phyloP scores from a whole-genome alignment of 2,797 vertebrate genomes.

The Pangasius sanitwongsei region DNA sequence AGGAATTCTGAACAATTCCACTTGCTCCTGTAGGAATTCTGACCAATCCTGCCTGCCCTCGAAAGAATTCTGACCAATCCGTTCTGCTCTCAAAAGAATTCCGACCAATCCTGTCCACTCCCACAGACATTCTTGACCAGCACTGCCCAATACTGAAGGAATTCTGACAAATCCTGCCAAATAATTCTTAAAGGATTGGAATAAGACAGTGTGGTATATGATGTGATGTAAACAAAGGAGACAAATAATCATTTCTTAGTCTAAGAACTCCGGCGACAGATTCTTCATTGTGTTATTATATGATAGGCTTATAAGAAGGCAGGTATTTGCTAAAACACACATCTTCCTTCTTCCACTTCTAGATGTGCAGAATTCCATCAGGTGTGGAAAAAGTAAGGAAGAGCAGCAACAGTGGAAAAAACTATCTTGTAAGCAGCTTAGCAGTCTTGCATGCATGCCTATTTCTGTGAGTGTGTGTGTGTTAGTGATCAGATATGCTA shows the following conservation, averaged over 20 bases:
- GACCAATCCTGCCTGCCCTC: not conserved
- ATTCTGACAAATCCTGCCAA: not conserved
- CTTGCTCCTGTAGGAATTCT: not conserved
- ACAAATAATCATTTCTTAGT: not conserved
- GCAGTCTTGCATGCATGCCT: not conserved
- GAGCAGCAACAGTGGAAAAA: not conserved
- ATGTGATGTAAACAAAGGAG: not conserved
- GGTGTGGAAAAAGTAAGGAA: not conserved
- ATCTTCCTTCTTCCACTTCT: not conserved
- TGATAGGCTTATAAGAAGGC: not conserved
- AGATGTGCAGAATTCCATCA: not conserved
- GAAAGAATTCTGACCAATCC: not conserved
- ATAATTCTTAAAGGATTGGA: not conserved
- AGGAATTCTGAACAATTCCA: not conserved
- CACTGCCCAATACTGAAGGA: not conserved
- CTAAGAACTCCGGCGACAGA: not conserved
- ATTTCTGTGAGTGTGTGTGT: slow-evolving; percentile 1
- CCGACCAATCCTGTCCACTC: not conserved
- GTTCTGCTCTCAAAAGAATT: not conserved
- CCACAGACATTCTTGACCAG: not conserved
- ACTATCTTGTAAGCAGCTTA: not conserved
- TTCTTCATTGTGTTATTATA: not conserved
- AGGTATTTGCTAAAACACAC: not conserved
- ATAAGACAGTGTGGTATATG: not conserved
- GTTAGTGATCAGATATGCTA: slow-evolving; percentile 24